Evolutionary conservation across 2,797 vertebrate species (phyloP), one percentile per base, ranked within the genome.

Genomic region (Otolemur crassicaudatus): DNA sequence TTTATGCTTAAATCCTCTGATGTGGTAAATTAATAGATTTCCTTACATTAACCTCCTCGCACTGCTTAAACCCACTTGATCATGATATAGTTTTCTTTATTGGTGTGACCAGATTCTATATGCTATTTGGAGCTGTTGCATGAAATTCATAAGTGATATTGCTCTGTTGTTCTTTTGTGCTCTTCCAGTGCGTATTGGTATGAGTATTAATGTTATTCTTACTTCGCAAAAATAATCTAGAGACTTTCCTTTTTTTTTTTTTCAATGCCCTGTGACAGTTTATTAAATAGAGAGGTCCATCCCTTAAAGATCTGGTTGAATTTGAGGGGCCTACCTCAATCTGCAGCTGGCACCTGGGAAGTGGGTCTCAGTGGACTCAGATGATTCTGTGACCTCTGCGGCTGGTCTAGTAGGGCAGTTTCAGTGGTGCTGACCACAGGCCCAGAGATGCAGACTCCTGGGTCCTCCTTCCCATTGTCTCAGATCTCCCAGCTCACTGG

Each of bases 1-100:
- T 82, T 81, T 91, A 76, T 86, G 69, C 87, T 94, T 87, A 67
- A 46, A 70, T 73, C 69, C 58, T 89, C 58, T 53, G 82, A 49
- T 72, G 17, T 80, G 83, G 29, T 67, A 87, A 94, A 37, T 69
- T 58, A 94, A 69, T 31, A 65, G 46, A 40, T 87, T 87, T 94
- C 22, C 81, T 90, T 76, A 87, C 61, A 75, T 60, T 43, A 63
- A 73, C 3, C 60, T 67, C 58, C 60, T 31, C 7, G 3, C 56
- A 43, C 84, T 75, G 63, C 69, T 81, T 61, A 69, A 83, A n/a
- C 17, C 14, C 34, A 37, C 25, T 67, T 61, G 34, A 69, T 82
- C 67, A 49, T 0, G 1, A 86, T 43, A 22, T 63, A 70, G 25
- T 65, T 7, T 60, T 70, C 40, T 87, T 83, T 65, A 25, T 27